These are phyloP conservation scores for Pollachius pollachius DNA, from an alignment of 2,113 vertebrate species.

Conservation along the genomic window DNA sequence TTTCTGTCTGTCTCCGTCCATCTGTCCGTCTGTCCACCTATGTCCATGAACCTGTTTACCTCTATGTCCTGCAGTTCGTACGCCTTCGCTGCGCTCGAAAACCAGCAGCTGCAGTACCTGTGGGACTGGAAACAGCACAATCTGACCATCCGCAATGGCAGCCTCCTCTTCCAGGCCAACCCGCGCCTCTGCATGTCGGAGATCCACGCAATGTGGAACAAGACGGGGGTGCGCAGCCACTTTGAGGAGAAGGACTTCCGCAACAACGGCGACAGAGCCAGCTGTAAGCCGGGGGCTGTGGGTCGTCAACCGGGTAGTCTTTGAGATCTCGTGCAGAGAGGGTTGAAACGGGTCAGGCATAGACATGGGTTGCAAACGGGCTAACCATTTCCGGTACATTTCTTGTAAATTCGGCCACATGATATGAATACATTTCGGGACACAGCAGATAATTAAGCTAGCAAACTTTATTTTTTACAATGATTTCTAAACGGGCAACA, in stretches of 20 bases:
- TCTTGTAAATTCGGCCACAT: too few relatives aligned
- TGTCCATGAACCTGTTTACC: background rate
- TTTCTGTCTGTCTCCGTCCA: background rate
- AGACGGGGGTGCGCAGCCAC: constrained; percentile 83
- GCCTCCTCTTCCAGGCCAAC: constrained; percentile 90
- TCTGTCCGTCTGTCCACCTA: background rate
- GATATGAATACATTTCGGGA: too few relatives aligned
- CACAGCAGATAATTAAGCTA: too few relatives aligned
- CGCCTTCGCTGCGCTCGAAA: constrained; percentile 91
- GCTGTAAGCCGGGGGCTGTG: constrained; percentile 79
- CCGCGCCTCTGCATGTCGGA: constrained; percentile 93
- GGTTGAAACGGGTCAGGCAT: too few relatives aligned
- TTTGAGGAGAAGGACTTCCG: constrained; percentile 85
- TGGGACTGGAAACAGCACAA: constrained; percentile 99
- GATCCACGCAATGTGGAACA: constrained; percentile 94
- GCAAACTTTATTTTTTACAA: background rate
- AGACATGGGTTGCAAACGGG: too few relatives aligned
- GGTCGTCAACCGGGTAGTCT: too few relatives aligned
- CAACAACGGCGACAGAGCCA: constrained; percentile 91
- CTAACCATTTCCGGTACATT: too few relatives aligned
- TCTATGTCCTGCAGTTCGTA: constrained; percentile 76
- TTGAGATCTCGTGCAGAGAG: too few relatives aligned
- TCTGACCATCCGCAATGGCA: constrained; percentile 88
- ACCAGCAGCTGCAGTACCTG: constrained; percentile 94
- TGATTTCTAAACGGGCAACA: background rate